Conservation (phyloP, 2,113 vertebrate species). For the Agelaius tricolor region DNA sequence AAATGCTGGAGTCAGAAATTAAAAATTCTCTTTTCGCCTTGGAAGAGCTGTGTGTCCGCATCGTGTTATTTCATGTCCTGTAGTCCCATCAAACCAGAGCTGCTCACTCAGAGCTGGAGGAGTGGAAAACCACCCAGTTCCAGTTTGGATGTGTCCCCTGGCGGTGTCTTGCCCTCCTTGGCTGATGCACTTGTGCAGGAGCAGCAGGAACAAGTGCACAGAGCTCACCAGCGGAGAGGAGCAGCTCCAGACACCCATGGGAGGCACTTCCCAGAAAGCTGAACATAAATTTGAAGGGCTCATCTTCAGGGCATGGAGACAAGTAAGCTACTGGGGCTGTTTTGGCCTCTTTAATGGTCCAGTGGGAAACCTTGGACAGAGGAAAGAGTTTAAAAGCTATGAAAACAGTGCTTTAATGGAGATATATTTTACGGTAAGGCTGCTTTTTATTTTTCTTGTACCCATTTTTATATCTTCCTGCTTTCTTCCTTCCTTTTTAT, state of each 20-base stretch:
- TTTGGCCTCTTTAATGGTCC: constrained; percentile 30
- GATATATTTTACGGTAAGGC: constrained; percentile 33
- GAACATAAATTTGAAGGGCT: background rate
- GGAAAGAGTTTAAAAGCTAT: background rate
- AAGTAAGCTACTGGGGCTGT: background rate
- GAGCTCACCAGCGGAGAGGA: background rate
- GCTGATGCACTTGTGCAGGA: background rate
- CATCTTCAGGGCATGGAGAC: background rate
- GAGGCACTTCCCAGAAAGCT: background rate
- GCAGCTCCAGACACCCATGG: background rate
- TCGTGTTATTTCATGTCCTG: too few relatives aligned
- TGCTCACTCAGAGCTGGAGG: background rate
- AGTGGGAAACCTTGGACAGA: background rate
- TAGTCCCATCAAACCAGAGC: background rate
- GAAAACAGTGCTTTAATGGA: constrained; percentile 30
- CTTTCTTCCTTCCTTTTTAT: background rate
- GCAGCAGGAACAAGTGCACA: background rate
- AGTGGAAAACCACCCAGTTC: background rate
- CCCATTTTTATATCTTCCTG: background rate
- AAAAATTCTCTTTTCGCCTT: too few relatives aligned
- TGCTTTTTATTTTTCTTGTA: constrained; percentile 30
- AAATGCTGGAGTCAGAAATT: too few relatives aligned
- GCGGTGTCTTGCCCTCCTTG: background rate
- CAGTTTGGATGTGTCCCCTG: background rate
- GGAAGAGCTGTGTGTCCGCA: too few relatives aligned